Conservation (phyloP, 2,797 vertebrate genomes). For the Sebastes wilsoni region DNA sequence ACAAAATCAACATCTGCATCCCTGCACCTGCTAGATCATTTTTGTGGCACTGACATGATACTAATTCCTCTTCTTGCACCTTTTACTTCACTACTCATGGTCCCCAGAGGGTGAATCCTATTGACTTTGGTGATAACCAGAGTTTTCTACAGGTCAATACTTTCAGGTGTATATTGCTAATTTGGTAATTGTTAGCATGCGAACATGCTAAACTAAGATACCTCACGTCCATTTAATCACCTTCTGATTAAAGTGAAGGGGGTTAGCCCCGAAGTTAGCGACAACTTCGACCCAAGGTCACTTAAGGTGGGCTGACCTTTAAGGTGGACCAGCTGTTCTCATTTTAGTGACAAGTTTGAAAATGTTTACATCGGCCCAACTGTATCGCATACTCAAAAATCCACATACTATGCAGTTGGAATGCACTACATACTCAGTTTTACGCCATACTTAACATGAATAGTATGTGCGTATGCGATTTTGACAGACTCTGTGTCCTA, state of each 20-base stretch:
- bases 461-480: neutral
- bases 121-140: neutral
- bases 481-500: neutral
- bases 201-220: neutral
- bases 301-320: neutral
- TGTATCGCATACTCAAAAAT: neutral
- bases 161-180: neutral
- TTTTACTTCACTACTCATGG: neutral
- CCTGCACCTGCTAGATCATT: neutral
- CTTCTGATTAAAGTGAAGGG: neutral
- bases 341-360: too few relatives aligned
- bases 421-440: neutral
- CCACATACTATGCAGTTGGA: neutral
- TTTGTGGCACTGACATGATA: neutral
- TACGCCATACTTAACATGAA: too few relatives aligned
- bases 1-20: neutral
- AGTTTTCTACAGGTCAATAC: neutral
- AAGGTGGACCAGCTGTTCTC: too few relatives aligned
- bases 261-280: neutral
- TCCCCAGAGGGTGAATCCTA: neutral
- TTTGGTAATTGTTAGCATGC: neutral
- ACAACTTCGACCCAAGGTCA: fast-evolving
- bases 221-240: neutral
- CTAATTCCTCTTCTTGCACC: neutral
- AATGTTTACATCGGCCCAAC: too few relatives aligned